phyloP scores from a whole-genome alignment of 2,888 invertebrate genomes.

The Pyrgus malvae region DNA sequence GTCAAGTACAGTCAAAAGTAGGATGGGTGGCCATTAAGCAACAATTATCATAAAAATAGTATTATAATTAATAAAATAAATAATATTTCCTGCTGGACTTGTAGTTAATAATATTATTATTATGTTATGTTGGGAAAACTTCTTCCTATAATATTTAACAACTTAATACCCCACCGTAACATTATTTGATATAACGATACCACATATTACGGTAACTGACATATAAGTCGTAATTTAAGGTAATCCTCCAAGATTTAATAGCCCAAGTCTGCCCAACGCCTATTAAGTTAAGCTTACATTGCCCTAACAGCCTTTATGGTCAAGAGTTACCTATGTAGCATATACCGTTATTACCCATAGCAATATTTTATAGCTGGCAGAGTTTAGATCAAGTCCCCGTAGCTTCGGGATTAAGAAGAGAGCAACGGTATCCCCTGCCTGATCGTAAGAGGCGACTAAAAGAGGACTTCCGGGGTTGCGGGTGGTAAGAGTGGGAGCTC shows the following conservation, averaged over 20 bases:
- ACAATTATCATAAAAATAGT: background rate
- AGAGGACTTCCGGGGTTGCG: no score
- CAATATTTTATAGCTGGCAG: no score
- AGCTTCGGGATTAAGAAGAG: no score
- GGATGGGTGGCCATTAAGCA: background rate
- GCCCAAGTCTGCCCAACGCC: background rate
- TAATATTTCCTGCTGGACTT: no score
- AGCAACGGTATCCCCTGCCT: no score
- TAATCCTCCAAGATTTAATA: conserved; percentile 3
- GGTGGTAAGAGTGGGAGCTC: no score
- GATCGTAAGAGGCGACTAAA: no score
- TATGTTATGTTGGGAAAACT: no score
- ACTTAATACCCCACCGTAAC: background rate
- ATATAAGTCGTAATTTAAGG: background rate
- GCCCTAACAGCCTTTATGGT: background rate
- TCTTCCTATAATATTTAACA: background rate
- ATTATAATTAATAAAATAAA: background rate
- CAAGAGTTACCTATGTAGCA: no score
- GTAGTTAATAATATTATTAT: background rate
- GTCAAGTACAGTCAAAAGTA: background rate
- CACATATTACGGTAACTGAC: background rate
- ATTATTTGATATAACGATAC: no score
- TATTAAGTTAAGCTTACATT: background rate
- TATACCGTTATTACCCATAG: no score
- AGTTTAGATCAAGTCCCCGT: no score